A percentile compares a stretch with the other conserved stretches of the same genome.
phyloP scores from a whole-genome alignment of 1,140 invertebrate genomes.

The Trissolcus basalis region DNA sequence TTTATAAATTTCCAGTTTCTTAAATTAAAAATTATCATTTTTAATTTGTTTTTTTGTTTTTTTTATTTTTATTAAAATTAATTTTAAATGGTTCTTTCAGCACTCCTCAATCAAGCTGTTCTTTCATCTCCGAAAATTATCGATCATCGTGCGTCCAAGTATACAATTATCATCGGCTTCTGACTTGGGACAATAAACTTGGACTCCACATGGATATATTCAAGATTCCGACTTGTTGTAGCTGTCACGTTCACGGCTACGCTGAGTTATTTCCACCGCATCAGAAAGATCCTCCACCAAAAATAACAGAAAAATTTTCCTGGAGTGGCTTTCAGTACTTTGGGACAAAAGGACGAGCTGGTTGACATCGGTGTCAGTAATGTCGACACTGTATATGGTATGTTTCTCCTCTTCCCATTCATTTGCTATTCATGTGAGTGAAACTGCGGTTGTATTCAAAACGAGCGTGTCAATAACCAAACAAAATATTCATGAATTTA shows the following conservation, averaged over 20 bases:
- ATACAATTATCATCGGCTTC: slow-evolving; percentile 89
- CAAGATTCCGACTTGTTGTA: slow-evolving; percentile 90
- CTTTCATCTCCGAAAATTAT: slow-evolving; percentile 87
- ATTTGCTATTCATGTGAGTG: neutral
- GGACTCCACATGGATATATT: slow-evolving; percentile 92
- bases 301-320: slow-evolving; percentile 69
- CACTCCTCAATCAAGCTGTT: slow-evolving; percentile 84
- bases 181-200: slow-evolving; percentile 88
- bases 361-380: slow-evolving; percentile 36
- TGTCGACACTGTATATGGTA: slow-evolving; percentile 47
- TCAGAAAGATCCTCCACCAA: slow-evolving; percentile 68
- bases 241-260: slow-evolving; percentile 87
- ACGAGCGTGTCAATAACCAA: neutral
- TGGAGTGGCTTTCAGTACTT: slow-evolving; percentile 67
- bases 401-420: neutral
- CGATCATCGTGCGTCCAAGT: slow-evolving; percentile 89
- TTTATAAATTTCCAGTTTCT: no score
- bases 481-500: neutral
- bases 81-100: slow-evolving; percentile 74
- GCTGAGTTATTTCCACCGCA: slow-evolving; percentile 80
- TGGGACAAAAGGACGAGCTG: slow-evolving; percentile 63
- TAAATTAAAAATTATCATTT: no score
- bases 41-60: no score
- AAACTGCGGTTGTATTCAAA: neutral
- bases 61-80: neutral